phyloP scores from a whole-genome alignment of 2,113 vertebrate species.

The Murina feae region DNA sequence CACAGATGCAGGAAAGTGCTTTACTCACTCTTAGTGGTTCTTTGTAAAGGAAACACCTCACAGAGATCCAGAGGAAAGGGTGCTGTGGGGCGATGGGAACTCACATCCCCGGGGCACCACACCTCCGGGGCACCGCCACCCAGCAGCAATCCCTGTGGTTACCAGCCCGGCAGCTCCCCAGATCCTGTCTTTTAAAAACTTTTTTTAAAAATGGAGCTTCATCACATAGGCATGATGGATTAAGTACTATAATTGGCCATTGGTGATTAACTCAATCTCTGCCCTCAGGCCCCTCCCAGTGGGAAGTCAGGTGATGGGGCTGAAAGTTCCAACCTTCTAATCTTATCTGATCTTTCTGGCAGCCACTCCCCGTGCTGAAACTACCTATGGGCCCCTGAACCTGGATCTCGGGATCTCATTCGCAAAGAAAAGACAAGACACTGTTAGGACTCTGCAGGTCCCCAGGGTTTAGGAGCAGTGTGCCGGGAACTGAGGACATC shows the following conservation, averaged over 20 bases:
- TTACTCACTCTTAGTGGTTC: neutral
- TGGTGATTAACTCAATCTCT: neutral
- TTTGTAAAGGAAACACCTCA: no score
- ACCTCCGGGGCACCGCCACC: neutral
- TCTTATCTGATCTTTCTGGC: neutral
- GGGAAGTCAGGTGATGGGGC: neutral
- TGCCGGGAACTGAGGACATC: neutral
- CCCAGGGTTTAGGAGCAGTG: neutral
- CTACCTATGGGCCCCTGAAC: neutral
- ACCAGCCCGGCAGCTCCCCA: neutral
- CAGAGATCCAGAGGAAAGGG: no score
- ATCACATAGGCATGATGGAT: neutral
- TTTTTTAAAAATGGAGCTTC: neutral
- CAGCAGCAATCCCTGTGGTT: neutral
- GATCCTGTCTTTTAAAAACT: neutral
- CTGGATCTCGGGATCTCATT: neutral
- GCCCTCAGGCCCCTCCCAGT: neutral
- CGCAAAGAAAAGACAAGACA: neutral
- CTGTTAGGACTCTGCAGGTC: neutral
- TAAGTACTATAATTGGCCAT: no score
- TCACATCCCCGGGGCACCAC: fast-evolving
- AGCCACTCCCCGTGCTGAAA: neutral
- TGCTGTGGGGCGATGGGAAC: neutral
- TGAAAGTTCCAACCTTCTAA: neutral
- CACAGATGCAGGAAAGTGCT: neutral